Conservation (phyloP, 2,888 invertebrate genomes). For the Oxytorus armatus region DNA sequence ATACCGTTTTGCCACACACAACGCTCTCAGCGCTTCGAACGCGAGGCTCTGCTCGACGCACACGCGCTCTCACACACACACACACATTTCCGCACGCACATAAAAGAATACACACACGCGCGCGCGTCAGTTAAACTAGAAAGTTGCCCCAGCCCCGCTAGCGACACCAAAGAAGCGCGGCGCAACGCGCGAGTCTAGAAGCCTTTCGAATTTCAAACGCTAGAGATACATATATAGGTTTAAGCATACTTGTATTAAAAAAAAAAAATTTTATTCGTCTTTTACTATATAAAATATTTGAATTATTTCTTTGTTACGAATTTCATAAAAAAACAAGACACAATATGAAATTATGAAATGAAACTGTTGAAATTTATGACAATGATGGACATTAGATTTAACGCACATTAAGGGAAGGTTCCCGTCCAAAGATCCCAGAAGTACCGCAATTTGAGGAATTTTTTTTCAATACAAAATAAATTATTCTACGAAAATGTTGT, state of each 20-base stretch:
- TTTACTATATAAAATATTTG: slow-evolving; percentile 5
- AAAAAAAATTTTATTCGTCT: too few relatives aligned
- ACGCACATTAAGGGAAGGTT: too few relatives aligned
- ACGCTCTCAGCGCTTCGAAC: slow-evolving; percentile 33
- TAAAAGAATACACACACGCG: slow-evolving; percentile 61
- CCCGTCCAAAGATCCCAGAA: too few relatives aligned
- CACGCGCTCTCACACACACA: slow-evolving; percentile 8
- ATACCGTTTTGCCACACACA: slow-evolving; percentile 62
- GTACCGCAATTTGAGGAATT: too few relatives aligned
- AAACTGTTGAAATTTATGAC: too few relatives aligned
- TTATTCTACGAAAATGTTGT: too few relatives aligned
- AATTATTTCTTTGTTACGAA: not conserved
- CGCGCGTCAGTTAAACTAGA: slow-evolving; percentile 83
- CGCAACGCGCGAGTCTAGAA: slow-evolving; percentile 76
- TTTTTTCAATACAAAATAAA: too few relatives aligned
- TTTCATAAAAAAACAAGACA: not conserved
- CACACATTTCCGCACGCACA: too few relatives aligned
- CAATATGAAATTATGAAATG: not conserved
- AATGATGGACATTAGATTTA: too few relatives aligned
- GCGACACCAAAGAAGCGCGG: slow-evolving; percentile 80
- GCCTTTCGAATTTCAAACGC: slow-evolving; percentile 83
- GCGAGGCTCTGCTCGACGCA: too few relatives aligned
- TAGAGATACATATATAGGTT: slow-evolving; percentile 37
- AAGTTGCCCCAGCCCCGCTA: slow-evolving; percentile 81
- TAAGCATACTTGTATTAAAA: not conserved